Conservation (phyloP, 2,888 invertebrate genomes). For the Lochmaea capreae region DNA sequence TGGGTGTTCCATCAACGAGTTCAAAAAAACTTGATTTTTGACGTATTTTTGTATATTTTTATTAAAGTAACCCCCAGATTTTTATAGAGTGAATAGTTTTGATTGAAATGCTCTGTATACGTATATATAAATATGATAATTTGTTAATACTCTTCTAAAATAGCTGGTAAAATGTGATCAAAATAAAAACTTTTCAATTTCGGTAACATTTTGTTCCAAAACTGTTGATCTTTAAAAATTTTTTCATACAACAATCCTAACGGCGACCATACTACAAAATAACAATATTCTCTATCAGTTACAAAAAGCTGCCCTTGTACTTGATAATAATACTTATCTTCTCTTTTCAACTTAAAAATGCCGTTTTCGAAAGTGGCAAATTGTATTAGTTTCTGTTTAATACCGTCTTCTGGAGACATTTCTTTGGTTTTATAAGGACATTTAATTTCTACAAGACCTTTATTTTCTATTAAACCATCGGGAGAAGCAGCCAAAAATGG, state of each 20-base stretch:
- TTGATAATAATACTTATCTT: conserved; percentile 53
- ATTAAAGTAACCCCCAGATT: too few relatives aligned
- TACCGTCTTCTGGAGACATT: conserved; percentile 46
- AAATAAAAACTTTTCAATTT: conserved; percentile 53
- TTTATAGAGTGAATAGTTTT: too few relatives aligned
- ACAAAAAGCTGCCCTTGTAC: conserved; percentile 54
- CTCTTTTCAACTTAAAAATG: conserved; percentile 43
- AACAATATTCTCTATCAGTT: conserved; percentile 48
- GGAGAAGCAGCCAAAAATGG: conserved; percentile 53
- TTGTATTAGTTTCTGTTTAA: conserved; percentile 45
- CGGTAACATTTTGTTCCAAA: conserved; percentile 52
- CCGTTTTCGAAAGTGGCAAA: conserved; percentile 46
- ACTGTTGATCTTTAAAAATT: conserved; percentile 46
- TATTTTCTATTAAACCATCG: conserved; percentile 49
- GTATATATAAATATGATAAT: not conserved
- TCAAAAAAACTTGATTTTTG: too few relatives aligned
- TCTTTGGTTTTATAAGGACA: conserved; percentile 53
- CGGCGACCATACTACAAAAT: conserved; percentile 54
- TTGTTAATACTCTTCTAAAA: conserved; percentile 40
- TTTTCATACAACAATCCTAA: conserved; percentile 48
- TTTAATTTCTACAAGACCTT: conserved; percentile 53
- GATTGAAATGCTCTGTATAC: not conserved
- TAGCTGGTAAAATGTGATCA: conserved; percentile 47
- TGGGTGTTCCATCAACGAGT: too few relatives aligned
- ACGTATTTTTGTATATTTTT: too few relatives aligned